These are phyloP conservation scores for Lasioglossum leucozonium DNA, from an alignment of 2,888 invertebrate genomes.

Conservation along the genomic window DNA sequence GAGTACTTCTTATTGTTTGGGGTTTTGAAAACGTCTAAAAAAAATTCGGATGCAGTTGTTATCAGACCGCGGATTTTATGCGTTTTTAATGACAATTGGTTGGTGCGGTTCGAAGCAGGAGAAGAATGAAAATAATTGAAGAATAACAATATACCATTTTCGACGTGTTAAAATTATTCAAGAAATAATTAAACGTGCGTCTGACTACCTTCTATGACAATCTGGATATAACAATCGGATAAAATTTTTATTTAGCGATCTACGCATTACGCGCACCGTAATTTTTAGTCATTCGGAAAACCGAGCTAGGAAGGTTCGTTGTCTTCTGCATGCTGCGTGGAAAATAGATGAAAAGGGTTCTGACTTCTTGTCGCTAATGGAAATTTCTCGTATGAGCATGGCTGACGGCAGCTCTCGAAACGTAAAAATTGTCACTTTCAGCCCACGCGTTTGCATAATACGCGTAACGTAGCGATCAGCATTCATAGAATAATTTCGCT, in stretches of 20 bases:
- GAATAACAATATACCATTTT: neutral
- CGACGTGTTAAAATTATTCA: neutral
- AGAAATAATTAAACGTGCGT: neutral
- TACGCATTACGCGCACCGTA: neutral
- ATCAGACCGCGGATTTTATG: neutral
- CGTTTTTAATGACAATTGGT: neutral
- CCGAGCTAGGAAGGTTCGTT: neutral
- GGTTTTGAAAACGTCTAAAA: no score
- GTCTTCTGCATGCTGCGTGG: neutral
- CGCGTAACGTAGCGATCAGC: conserved; percentile 77
- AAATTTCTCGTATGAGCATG: conserved; percentile 77
- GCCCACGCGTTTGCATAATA: conserved; percentile 77
- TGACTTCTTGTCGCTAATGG: conserved; percentile 77
- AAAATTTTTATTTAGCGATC: neutral
- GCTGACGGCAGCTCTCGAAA: conserved; percentile 65
- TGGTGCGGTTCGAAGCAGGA: neutral
- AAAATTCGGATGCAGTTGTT: neutral
- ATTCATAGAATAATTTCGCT: conserved; percentile 82
- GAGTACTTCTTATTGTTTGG: neutral
- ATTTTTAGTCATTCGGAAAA: neutral
- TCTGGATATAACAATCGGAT: neutral
- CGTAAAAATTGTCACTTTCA: conserved; percentile 80
- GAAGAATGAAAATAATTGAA: neutral
- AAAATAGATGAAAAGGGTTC: conserved; percentile 53
- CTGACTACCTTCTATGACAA: neutral